A percentile compares a stretch with the other conserved stretches of the same genome.
These are phyloP conservation scores for Phalacrocorax carbo DNA, from an alignment of 2,113 vertebrate species.

Conservation along the genomic window DNA sequence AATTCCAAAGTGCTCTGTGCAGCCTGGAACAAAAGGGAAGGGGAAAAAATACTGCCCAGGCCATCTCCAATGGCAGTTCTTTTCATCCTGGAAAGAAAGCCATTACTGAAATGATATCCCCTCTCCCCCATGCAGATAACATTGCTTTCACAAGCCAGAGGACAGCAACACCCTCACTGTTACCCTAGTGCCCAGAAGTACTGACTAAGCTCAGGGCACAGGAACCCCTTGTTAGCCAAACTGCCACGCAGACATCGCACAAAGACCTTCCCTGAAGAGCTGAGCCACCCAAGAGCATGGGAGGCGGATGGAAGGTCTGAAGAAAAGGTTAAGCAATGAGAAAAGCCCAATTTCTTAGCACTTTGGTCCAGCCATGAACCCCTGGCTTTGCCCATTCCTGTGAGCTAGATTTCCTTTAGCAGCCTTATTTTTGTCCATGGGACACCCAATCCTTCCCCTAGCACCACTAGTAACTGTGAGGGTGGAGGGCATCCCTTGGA, in stretches of 20 bases:
- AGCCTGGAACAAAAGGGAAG: conserved; percentile 25
- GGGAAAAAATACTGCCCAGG: not conserved
- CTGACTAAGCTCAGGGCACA: not conserved
- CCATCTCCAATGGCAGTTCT: not conserved
- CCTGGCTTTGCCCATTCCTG: fast-evolving
- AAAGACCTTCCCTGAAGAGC: not conserved
- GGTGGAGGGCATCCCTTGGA: not conserved
- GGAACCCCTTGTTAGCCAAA: not conserved
- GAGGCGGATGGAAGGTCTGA: not conserved
- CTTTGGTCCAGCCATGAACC: not conserved
- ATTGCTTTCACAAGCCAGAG: not conserved
- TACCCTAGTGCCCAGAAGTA: not conserved
- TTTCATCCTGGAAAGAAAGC: not conserved
- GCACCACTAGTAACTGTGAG: not conserved
- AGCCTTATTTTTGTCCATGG: no score
- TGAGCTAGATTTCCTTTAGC: not conserved
- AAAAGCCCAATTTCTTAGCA: not conserved
- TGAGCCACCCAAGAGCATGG: not conserved
- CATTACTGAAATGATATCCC: not conserved
- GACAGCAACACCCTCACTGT: not conserved
- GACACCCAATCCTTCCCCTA: not conserved
- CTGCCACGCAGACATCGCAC: fast-evolving
- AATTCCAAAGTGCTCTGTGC: conserved; percentile 62
- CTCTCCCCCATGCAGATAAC: not conserved
- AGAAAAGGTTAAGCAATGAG: not conserved